Conservation (phyloP, 1,140 invertebrate genomes). For the Habropoda laboriosa region DNA sequence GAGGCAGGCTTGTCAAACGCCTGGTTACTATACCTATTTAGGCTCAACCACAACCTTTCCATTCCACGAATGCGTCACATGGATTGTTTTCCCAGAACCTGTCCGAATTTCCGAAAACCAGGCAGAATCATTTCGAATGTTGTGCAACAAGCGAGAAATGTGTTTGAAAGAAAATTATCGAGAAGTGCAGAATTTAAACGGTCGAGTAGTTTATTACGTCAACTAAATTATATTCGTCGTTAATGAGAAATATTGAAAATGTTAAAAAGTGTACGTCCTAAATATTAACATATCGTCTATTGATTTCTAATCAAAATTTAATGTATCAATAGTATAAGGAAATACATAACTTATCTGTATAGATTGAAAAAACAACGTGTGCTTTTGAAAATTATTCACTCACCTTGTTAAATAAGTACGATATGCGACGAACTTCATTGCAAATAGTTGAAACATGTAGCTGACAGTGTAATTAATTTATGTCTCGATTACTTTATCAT, state of each 20-base stretch:
- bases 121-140: conserved; percentile 68
- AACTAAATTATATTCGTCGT: conserved; percentile 7
- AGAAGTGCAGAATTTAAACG: conserved; percentile 42
- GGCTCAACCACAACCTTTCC: conserved; percentile 88
- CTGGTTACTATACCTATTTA: conserved; percentile 84
- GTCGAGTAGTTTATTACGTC: conserved; percentile 42
- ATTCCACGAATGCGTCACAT: conserved; percentile 86
- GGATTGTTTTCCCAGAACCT: conserved; percentile 89
- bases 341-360: too few species aligned
- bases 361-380: too few species aligned
- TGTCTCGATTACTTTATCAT: background rate
- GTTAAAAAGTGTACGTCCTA: too few species aligned
- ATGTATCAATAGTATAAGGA: too few species aligned
- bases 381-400: too few species aligned
- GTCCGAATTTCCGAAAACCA: conserved; percentile 87
- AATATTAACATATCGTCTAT: too few species aligned
- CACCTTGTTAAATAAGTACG: too few species aligned
- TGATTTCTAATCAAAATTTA: background rate
- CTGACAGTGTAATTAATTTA: background rate
- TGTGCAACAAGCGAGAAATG: conserved; percentile 19
- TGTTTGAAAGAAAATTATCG: conserved; percentile 48
- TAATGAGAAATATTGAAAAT: background rate
- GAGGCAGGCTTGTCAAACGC: conserved; percentile 73
- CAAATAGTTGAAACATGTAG: background rate
- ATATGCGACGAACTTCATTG: conserved; percentile 5